A percentile compares a stretch with the other conserved stretches of the same genome.
These are phyloP conservation scores for Dichetophora obliterata DNA, from an alignment of 2,888 invertebrate species.

Conservation along the genomic window DNA sequence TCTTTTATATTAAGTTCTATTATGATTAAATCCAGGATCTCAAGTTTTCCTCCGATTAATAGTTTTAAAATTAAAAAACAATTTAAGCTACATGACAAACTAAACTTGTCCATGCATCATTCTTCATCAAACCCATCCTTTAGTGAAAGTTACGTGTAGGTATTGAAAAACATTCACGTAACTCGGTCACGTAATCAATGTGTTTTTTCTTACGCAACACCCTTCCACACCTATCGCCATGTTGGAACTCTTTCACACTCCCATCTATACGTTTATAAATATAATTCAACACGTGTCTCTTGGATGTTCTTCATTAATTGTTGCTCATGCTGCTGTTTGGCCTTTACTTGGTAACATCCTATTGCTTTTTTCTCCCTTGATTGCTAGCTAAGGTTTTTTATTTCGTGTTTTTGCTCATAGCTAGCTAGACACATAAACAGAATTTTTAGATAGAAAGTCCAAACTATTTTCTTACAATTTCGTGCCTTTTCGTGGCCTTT, in stretches of 20 bases:
- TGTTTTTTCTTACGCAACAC: constrained; percentile 8
- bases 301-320: constrained; percentile 16
- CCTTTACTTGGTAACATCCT: not conserved
- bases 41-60: not conserved
- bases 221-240: not conserved
- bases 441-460: not conserved
- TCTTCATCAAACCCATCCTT: not conserved
- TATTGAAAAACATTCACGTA: constrained; percentile 15
- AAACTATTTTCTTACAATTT: not conserved
- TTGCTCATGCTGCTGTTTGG: not conserved
- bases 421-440: not conserved
- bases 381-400: not conserved
- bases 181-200: constrained; percentile 32
- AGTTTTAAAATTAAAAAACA: not conserved
- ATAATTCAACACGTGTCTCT: constrained; percentile 25
- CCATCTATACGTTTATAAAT: not conserved
- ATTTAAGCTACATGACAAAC: not conserved
- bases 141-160: not conserved
- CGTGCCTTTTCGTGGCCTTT: constrained; percentile 3
- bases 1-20: not conserved
- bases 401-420: not conserved
- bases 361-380: not conserved
- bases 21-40: not conserved
- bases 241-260: not conserved
- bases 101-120: not conserved